These are phyloP conservation scores for Chionis minor DNA, from an alignment of 2,113 vertebrate species.

Conservation along the genomic window DNA sequence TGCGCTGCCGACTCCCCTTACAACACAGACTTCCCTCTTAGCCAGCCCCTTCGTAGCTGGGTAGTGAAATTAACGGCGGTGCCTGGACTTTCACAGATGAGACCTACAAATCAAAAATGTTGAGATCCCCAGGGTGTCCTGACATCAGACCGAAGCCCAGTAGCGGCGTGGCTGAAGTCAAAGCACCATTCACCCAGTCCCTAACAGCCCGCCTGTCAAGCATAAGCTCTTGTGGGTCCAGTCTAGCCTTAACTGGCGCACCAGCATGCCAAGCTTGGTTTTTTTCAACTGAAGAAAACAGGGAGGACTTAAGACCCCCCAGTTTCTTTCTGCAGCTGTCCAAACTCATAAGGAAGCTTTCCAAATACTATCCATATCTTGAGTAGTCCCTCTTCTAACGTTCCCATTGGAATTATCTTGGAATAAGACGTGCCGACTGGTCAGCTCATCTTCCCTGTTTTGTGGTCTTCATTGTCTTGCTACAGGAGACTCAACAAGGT, in stretches of 20 bases:
- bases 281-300: background rate
- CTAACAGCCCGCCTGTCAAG: background rate
- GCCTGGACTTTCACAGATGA: background rate
- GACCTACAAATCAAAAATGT: background rate
- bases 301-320: background rate
- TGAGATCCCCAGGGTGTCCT: background rate
- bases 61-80: background rate
- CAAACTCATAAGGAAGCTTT: background rate
- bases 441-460: background rate
- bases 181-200: background rate
- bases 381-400: background rate
- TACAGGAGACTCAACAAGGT: background rate
- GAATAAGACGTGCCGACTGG: background rate
- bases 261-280: background rate
- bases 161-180: background rate
- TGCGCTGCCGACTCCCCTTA: background rate
- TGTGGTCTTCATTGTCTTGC: background rate
- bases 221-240: background rate
- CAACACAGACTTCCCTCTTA: background rate
- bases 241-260: background rate
- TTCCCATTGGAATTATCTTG: background rate
- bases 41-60: background rate
- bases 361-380: background rate
- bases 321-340: background rate
- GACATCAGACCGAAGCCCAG: background rate